Evolutionary conservation across 2,888 invertebrate species (phyloP).

Genomic region (Apodemia mormo): DNA sequence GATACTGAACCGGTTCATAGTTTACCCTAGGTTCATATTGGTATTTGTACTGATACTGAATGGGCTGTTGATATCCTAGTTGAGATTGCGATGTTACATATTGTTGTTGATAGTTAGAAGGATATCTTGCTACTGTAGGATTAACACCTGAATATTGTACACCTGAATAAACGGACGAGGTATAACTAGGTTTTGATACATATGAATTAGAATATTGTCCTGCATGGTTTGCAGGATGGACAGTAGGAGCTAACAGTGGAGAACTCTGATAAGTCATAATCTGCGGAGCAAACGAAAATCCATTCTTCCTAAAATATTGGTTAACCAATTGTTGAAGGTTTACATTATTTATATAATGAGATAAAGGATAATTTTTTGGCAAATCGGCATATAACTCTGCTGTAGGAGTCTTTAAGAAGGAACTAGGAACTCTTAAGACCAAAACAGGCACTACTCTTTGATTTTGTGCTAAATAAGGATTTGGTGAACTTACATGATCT

Average conservation of each 20-base stretch:
- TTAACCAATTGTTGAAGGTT: slow-evolving; percentile 80
- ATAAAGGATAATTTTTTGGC: slow-evolving; percentile 78
- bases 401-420: slow-evolving; percentile 76
- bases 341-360: slow-evolving; percentile 76
- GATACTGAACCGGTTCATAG: slow-evolving; percentile 58
- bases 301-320: slow-evolving; percentile 75
- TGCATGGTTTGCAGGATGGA: slow-evolving; percentile 54
- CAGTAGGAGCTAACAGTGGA: slow-evolving; percentile 42
- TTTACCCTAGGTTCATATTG: slow-evolving; percentile 58
- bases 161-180: slow-evolving; percentile 68
- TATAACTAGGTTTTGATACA: slow-evolving; percentile 63
- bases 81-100: slow-evolving; percentile 56
- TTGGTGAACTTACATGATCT: slow-evolving; percentile 67
- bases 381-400: slow-evolving; percentile 80
- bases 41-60: slow-evolving; percentile 61
- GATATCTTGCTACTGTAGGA: slow-evolving; percentile 75
- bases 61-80: slow-evolving; percentile 55
- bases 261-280: slow-evolving; percentile 60
- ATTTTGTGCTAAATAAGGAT: slow-evolving; percentile 59
- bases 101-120: slow-evolving; percentile 56
- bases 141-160: slow-evolving; percentile 74
- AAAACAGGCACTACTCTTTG: slow-evolving; percentile 81
- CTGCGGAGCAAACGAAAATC: slow-evolving; percentile 62
- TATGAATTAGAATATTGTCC: slow-evolving; percentile 55
- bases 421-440: slow-evolving; percentile 80